Evolutionary conservation across 2,888 invertebrate species (phyloP).

Genomic region (Xanthia togata): DNA sequence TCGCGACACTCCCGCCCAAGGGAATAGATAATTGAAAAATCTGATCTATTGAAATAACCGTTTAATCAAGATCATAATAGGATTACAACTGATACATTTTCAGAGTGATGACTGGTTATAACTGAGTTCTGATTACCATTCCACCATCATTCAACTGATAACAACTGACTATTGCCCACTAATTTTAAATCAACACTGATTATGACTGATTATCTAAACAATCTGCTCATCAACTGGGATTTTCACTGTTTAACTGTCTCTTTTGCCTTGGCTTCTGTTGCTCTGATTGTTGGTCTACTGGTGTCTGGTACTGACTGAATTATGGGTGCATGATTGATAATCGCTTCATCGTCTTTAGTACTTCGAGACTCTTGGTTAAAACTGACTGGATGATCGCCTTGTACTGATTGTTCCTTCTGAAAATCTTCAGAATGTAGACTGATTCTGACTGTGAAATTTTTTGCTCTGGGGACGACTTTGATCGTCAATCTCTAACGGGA

Average conservation of each 20-base stretch:
- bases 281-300: constrained; percentile 4
- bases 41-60: neutral
- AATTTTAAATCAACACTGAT: neutral
- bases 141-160: too few species aligned
- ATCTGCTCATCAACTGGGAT: constrained; percentile 13
- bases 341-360: neutral
- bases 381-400: neutral
- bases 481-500: constrained; percentile 13
- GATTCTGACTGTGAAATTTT: neutral
- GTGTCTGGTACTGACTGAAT: constrained; percentile 1
- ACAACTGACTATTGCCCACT: neutral
- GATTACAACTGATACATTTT: neutral
- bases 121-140: neutral
- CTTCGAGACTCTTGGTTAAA: constrained; percentile 2
- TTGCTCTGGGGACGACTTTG: neutral
- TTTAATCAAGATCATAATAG: neutral
- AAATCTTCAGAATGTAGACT: neutral
- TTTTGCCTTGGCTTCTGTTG: constrained; percentile 3
- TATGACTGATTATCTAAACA: too few species aligned
- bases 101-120: neutral
- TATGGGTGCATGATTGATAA: neutral
- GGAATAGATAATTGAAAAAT: neutral
- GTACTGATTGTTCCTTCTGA: neutral
- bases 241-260: neutral
- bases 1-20: neutral